These are phyloP conservation scores for Thermophis baileyi DNA, from an alignment of 2,113 vertebrate species.

Conservation along the genomic window DNA sequence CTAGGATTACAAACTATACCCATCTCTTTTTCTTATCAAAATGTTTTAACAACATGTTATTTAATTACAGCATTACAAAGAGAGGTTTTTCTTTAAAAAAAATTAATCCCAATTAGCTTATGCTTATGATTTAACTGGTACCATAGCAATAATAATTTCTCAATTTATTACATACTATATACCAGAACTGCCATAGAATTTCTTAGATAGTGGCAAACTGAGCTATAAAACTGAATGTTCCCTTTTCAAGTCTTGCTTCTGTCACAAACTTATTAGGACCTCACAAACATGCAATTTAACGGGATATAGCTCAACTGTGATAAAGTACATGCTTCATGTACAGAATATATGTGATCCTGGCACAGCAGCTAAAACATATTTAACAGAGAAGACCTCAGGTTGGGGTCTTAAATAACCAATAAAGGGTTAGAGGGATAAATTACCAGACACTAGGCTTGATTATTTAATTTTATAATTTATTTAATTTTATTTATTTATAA, in stretches of 20 bases:
- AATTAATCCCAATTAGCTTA: not conserved
- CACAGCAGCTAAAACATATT: not conserved
- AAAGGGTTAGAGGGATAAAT: not conserved
- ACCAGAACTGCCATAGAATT: not conserved
- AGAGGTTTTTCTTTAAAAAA: not conserved
- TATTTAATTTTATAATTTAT: not conserved
- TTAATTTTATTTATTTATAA: not conserved
- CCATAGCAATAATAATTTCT: conserved; percentile 15
- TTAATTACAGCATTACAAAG: not conserved
- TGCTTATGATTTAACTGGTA: conserved; percentile 39
- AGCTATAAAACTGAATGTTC: not conserved
- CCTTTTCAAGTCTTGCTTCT: not conserved
- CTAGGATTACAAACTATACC: conserved; percentile 3
- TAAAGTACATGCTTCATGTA: not conserved
- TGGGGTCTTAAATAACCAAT: not conserved
- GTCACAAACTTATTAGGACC: not conserved
- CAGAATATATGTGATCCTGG: not conserved
- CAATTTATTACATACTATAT: conserved; percentile 36
- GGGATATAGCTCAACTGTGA: not conserved
- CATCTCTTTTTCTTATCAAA: not conserved
- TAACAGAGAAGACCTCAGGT: not conserved
- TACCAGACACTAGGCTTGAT: not conserved
- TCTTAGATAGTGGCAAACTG: not conserved
- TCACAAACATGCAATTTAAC: not conserved
- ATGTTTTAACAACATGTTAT: conserved; percentile 34